Evolutionary conservation across 2,113 vertebrate genomes (phyloP), one percentile per base, ranked within the genome.

Genomic region (Probosciger aterrimus): DNA sequence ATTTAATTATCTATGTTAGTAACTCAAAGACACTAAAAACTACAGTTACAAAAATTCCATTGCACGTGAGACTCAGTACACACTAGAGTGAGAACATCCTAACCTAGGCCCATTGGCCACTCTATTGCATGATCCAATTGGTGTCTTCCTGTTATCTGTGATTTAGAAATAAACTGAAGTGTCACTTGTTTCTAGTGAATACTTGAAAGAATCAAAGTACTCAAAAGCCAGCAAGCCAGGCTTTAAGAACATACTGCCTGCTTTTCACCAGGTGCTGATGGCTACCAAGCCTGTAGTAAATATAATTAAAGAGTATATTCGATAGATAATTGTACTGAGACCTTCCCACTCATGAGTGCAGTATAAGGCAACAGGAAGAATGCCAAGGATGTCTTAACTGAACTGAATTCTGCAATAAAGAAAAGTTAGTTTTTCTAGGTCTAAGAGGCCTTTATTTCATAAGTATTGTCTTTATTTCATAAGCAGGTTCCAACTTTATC

Each of bases 401-500:
- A 92, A 63, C 35, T 39, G 41, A 88, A 67, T 75, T 90, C 70
- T 86, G 25, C 68, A 90, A 46, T 37, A 47, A 86, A 39, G 30
- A 60, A 67, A 95, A 91, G 20, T 65, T 74, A 53, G 11, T 20
- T 57, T 92, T 90, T 77, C 63, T 73, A 65, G 28, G 46, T 70
- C 37, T 49, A 25, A 70, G 19, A 88, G 28, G 31, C 37, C 64
- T 73, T 90, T 46, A 92, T 90, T 88, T 93, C 60, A 78, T 76
- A 73, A 87, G 65, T 13, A 50, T 9, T 47, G 23, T 64, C 57
- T 86, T 80, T 59, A 84, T 82, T 86, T 90, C 94, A 92, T 90
- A 82, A 92, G 69, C 55, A 88, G 46, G 76, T 76, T 92, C 75
- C 80, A 94, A 81, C 12, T 77, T 41, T 80, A 65, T 77, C 68